These are phyloP conservation scores for Troides oblongomaculatus DNA, from an alignment of 2,888 invertebrate species.

Conservation along the genomic window DNA sequence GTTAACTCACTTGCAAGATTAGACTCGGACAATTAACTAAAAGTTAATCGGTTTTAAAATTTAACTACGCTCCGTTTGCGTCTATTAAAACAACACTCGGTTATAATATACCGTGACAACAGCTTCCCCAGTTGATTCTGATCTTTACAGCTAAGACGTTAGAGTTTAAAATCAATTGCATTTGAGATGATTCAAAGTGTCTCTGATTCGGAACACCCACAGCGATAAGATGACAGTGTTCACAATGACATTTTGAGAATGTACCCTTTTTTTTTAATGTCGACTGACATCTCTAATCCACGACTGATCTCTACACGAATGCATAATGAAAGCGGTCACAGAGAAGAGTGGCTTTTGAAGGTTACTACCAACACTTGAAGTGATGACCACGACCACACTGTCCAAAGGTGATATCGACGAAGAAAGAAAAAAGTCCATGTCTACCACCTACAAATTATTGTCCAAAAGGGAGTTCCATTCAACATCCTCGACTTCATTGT, in stretches of 20 bases:
- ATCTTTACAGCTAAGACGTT: background rate
- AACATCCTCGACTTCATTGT: no score
- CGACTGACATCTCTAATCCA: background rate
- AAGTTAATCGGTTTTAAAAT: slow-evolving; percentile 23
- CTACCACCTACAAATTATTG: no score
- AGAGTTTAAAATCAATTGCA: slow-evolving; percentile 4
- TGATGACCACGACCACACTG: no score
- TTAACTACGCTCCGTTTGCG: slow-evolving; percentile 26
- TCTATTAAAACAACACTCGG: slow-evolving; percentile 26
- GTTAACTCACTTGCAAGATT: background rate
- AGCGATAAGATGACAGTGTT: slow-evolving; percentile 15
- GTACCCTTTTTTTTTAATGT: background rate
- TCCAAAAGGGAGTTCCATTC: no score
- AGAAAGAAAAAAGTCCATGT: no score
- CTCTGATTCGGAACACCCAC: slow-evolving; percentile 19
- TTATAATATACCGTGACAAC: slow-evolving; percentile 16
- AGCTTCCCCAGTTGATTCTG: background rate
- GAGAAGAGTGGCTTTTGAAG: no score
- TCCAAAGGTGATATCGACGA: no score
- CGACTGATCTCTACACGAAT: no score
- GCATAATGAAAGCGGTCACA: no score
- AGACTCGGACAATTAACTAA: slow-evolving; percentile 19
- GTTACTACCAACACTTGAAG: no score
- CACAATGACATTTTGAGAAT: background rate
- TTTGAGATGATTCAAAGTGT: background rate